Percentiles rank a stretch among this genome's conserved stretches.
Evolutionary conservation across 2,888 invertebrate species (phyloP).

Genomic region (Lasioglossum leucozonium): DNA sequence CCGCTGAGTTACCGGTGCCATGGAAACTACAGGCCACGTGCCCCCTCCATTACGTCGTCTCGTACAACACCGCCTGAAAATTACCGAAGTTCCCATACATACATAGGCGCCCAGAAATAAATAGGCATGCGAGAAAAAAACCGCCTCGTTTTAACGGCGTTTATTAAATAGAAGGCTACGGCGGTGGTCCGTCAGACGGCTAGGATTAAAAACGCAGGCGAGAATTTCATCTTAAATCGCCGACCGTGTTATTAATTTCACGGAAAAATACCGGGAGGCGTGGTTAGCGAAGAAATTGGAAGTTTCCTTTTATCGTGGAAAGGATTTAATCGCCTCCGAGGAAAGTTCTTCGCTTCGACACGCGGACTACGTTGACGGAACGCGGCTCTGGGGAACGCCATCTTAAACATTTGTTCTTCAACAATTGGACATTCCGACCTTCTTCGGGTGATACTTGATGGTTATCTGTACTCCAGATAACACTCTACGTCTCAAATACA

Average conservation of each 20-base stretch:
- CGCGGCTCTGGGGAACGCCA: background rate
- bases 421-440: too few relatives aligned
- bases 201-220: background rate
- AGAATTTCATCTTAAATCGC: background rate
- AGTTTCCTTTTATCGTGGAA: background rate
- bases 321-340: background rate
- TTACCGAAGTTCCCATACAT: constrained; percentile 47
- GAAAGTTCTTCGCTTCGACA: background rate
- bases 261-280: background rate
- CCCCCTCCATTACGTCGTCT: background rate
- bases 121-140: constrained; percentile 5
- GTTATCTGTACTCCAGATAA: too few relatives aligned
- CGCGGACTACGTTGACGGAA: background rate
- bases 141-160: constrained; percentile 4
- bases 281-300: constrained; percentile 3
- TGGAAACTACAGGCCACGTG: constrained; percentile 31
- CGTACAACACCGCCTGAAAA: too few relatives aligned
- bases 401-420: background rate
- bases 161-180: constrained; percentile 40
- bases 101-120: background rate
- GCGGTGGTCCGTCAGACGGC: background rate
- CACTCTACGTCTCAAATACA: too few relatives aligned
- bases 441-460: too few relatives aligned
- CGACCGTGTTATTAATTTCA: constrained; percentile 4
- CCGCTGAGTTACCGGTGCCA: constrained; percentile 46